Base-by-base conservation (phyloP, 2,888 invertebrate genomes). In the Liopterus haemorrhoidalis region DNA sequence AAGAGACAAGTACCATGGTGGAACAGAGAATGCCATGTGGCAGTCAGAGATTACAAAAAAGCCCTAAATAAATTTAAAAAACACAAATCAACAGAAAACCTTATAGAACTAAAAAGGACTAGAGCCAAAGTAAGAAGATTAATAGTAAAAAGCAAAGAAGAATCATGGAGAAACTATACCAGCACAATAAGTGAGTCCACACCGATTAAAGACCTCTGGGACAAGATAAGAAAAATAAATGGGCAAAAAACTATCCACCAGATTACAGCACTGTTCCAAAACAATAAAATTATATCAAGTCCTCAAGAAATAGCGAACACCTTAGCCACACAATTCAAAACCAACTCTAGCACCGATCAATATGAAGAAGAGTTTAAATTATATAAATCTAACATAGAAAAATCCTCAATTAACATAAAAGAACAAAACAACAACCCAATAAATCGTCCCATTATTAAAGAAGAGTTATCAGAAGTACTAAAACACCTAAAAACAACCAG, bases 71-170 rank as follows among this genome's bases (percentile, higher is more conserved):
- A 12, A 31, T 31, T 16, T 14, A 31, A 9, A 12, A 31, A 9
- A 12, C 31, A 31, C 12, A 15, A 12, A 31, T 16, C n/a, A 3
- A 15, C 15, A 31, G 31, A 31, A 31, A 31, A 31, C 18, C 14
- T 31, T 8, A 31, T 31, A 9, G 18, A 31, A 16, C 14, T 31
- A 31, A 31, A 31, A 31, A 15, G 31, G 4, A 31, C 31, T 18
- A 31, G 31, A 31, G 31, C 31, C 12, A 31, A 16, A 8, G 31
- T 18, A 6, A 31, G 14, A 31, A 31, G 14, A 31, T 16, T 18
- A 15, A 31, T 12, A 3, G 6, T 31, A 31, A 4, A 16, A 31
- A 18, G 6, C 8, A 31, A 31, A 31, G 18, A 31, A 31, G 16
- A 12, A 31, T 31, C 31, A 14, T 31, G 14, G n/a, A 6, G 9